Evolutionary conservation across 2,888 invertebrate species (phyloP), one percentile per base, ranked within the genome.

Genomic region (Mycogona germanica): DNA sequence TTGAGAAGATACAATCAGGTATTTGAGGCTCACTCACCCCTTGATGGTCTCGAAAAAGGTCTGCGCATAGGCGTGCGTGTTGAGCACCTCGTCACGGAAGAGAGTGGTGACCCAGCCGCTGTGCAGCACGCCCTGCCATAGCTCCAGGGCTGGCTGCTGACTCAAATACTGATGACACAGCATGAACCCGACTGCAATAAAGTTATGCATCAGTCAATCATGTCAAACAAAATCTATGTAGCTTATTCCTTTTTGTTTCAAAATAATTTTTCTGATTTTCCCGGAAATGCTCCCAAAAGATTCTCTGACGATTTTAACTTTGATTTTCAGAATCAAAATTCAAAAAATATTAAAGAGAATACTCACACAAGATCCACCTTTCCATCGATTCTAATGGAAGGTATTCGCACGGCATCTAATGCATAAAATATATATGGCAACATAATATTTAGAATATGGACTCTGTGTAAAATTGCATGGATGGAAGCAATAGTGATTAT

Each of bases 11-110:
- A 67, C 23, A 67, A 68, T n/a, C n/a, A n/a, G 59, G 4, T n/a
- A n/a, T n/a, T n/a, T n/a, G n/a, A 6, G 12, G 26, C 6, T 9
- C 3, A 19, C 64, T 63, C 58, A 72, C 70, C 95, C 93, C 72
- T 97, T 98, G 51, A 96, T 82, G 21, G 84, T 81, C 68, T 99
- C 98, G 68, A 99, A 95, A 66, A 87, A 95, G 50, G 79, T 76
- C 66, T 87, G 87, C 57, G 97, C 84, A 65, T 92, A 95, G 44
- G 87, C 81, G 72, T 98, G 98, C 60, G 92, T 89, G 66, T 89
- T 86, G 42, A 99, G 79, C 0, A 96, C 92, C 75, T 99, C 98
- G 74, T 99, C 98, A 32, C 98, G 77, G 67, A 95, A 98, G 25
- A 99, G 73, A 3, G 92, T 85, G 46, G 93, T 77, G 1, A 96